Base-by-base conservation (phyloP, 2,113 vertebrate species). In the Cromileptes altivelis region DNA sequence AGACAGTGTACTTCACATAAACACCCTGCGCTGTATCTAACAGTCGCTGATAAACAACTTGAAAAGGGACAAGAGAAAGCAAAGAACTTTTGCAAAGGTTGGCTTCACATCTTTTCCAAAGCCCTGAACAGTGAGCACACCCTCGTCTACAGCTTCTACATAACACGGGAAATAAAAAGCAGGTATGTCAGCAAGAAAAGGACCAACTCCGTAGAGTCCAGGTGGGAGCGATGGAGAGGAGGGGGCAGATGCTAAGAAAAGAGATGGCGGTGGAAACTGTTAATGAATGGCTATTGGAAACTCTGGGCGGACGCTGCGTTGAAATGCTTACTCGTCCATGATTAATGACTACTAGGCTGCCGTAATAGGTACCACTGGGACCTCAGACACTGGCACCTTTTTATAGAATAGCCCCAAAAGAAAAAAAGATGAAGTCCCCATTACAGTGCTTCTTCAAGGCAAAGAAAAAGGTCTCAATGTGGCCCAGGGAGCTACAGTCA, bases 271-370 rank as follows among this genome's bases (percentile, higher is more conserved):
- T 86, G 92, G 92, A 92, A 93, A 90, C 89, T 88, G 91, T 93
- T 95, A 95, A 95, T 95, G 95, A 95, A 95, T 94, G 93, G 91
- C 90, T 92, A 93, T 92, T 92, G 93, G 93, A 93, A 93, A 91
- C 85, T 90, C 92, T 79, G 86, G 83, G 89, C 87, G 78, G 88
- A 93, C 62, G 55, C 81, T 80, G 90, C 68, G 87, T 92, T 93
- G 92, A 89, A 94, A 94, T 94, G 92, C 93, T 93, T 93, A 93
- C 94, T 93, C 71, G 84, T 88, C 82, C 8, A 88, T 95, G 95
- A 95, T 95, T 95, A 95, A 95, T 95, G 95, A 91, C 92, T 92
- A 89, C 90, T 21, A 88, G 89, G 89, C 84, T 86, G 89, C 93
- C 21, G 80, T 95, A 95, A 95, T 95, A 93, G 93, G 94, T 86